A percentile compares a stretch with the other conserved stretches of the same genome.
phyloP scores from a whole-genome alignment of 2,888 invertebrate species.

The Thysanoteuthis rhombus region DNA sequence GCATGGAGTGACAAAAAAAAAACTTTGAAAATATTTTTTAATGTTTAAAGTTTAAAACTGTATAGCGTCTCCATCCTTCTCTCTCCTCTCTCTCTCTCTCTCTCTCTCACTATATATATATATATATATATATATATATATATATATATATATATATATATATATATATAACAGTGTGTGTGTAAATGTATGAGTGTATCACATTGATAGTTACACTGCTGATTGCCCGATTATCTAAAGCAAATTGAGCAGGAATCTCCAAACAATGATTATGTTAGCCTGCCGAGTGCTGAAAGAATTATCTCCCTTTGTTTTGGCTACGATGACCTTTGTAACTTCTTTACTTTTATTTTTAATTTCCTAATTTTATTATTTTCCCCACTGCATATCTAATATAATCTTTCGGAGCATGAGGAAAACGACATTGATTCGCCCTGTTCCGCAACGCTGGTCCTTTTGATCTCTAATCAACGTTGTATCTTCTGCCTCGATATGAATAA shows the following conservation, averaged over 20 bases:
- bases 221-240: neutral
- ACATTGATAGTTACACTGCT: neutral
- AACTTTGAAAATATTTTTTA: too few relatives aligned
- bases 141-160: constrained; percentile 23
- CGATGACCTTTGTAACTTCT: too few relatives aligned
- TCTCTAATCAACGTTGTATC: neutral
- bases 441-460: neutral
- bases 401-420: neutral
- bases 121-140: neutral
- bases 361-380: neutral
- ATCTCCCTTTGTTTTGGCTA: too few relatives aligned
- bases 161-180: neutral
- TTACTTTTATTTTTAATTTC: neutral
- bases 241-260: neutral
- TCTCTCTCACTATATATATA: neutral
- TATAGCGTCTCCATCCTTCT: too few relatives aligned
- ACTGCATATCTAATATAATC: neutral
- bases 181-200: too few relatives aligned
- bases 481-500: neutral
- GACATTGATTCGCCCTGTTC: neutral
- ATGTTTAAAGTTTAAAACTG: too few relatives aligned
- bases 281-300: neutral
- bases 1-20: too few relatives aligned
- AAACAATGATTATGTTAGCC: neutral
- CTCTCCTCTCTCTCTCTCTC: too few relatives aligned